phyloP scores from a whole-genome alignment of 1,140 invertebrate genomes.

The Drosophila nannoptera region DNA sequence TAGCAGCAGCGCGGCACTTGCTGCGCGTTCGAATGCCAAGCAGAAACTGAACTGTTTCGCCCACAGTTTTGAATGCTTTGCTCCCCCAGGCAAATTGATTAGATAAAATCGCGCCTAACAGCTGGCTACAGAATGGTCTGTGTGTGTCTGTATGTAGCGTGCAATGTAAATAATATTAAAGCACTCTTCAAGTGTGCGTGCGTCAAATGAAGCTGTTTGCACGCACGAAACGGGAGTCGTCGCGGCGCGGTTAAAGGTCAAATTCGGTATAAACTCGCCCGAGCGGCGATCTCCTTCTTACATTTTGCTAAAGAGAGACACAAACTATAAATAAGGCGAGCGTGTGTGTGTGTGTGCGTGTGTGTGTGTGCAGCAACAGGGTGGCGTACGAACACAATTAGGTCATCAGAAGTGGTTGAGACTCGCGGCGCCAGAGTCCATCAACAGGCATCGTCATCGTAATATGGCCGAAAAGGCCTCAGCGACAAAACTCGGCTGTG shows the following conservation, averaged over 20 bases:
- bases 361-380: constrained; percentile 27
- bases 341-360: neutral
- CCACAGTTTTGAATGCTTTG: constrained; percentile 38
- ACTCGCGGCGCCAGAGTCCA: constrained; percentile 36
- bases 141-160: no score
- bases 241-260: constrained; percentile 7
- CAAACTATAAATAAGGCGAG: neutral
- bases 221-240: neutral
- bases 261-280: neutral
- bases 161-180: constrained; percentile 4
- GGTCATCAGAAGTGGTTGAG: constrained; percentile 39
- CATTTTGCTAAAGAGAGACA: neutral
- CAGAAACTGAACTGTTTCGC: constrained; percentile 50
- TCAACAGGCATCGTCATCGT: constrained; percentile 38
- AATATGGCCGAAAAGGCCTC: constrained; percentile 10
- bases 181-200: neutral
- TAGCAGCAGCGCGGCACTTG: constrained; percentile 46
- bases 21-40: constrained; percentile 52
- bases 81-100: constrained; percentile 25
- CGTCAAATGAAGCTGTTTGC: constrained; percentile 5
- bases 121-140: constrained; percentile 24
- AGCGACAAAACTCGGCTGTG: constrained; percentile 8
- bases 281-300: neutral
- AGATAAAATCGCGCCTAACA: constrained; percentile 49
- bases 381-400: constrained; percentile 38